Evolutionary conservation across 2,113 vertebrate genomes (phyloP), one percentile per base, ranked within the genome.

Genomic region (Azemiops feae): DNA sequence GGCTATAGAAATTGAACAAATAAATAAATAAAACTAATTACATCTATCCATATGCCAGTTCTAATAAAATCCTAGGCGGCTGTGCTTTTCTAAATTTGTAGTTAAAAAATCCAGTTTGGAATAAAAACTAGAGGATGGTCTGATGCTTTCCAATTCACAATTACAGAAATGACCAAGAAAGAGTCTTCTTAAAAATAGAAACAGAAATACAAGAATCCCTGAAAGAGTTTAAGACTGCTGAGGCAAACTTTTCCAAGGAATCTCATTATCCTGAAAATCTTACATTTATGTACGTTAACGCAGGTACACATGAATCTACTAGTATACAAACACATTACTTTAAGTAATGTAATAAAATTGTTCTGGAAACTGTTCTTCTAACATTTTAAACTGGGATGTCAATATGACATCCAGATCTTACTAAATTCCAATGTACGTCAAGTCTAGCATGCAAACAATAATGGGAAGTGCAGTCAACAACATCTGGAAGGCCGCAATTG

Each of bases 271-370:
- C 69, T 22, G 69, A 81, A 81, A 39, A 81, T 5, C 34, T 39
- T 39, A 74, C 14, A 39, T 39, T 74, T 81, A 87, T 53, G 23
- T 92, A 92, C 1, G 81, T 9, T 91, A 93, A 39, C 9, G 81
- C 0, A 64, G 89, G n/a, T 85, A 95, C 92, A 91, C 0, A 10
- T 92, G 55, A 94, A 12, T 3, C 88, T 22, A 47, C 27, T 64
- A 89, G 34, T 86, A n/a, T 11, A 74, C 30, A 74, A 69, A 94
- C 43, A 87, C 0, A 86, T 25, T n/a, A 86, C 30, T 94, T 95
- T 25, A 92, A 93, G 54, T 47, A 64, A 54, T 0, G 58, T 16
- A 5, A 89, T 30, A 25, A 22, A 5, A 34, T 92, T 50, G 39
- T 22, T 69, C 8, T 74, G 89, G 3, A n/a, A 34, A 88, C n/a